These are phyloP conservation scores for Leptopilina boulardi DNA, from an alignment of 1,140 invertebrate genomes.

Conservation along the genomic window DNA sequence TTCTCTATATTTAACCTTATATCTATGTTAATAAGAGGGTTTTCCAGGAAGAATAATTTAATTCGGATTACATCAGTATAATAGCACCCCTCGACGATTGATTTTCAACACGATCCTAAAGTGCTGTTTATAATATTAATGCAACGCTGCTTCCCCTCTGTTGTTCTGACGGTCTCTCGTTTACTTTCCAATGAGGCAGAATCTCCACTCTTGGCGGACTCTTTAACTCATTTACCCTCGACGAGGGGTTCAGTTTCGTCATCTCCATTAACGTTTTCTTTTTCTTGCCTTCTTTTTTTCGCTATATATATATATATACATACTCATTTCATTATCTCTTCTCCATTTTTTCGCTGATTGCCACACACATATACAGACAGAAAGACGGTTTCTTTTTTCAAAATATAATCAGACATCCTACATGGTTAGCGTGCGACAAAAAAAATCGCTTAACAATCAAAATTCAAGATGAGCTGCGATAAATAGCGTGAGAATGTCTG, in stretches of 20 bases:
- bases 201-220: conserved; percentile 11
- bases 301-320: too few relatives aligned
- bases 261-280: conserved; percentile 27
- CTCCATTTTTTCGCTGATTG: not conserved
- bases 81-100: conserved; percentile 16
- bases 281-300: conserved; percentile 33
- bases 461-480: conserved; percentile 16
- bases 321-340: not conserved
- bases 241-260: conserved; percentile 30
- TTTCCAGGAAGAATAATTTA: not conserved
- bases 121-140: conserved; percentile 29
- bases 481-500: conserved; percentile 14
- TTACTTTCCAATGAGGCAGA: conserved; percentile 25
- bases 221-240: conserved; percentile 30
- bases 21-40: not conserved
- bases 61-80: conserved; percentile 19
- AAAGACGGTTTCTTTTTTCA: not conserved
- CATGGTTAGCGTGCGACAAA: not conserved
- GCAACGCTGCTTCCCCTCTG: conserved; percentile 25
- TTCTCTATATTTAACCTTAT: too few relatives aligned
- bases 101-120: conserved; percentile 12
- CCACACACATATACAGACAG: not conserved
- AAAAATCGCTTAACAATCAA: not conserved
- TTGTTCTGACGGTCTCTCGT: conserved; percentile 29
- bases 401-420: not conserved